phyloP scores from a whole-genome alignment of 2,113 vertebrate genomes.

The Notiomystis cincta region DNA sequence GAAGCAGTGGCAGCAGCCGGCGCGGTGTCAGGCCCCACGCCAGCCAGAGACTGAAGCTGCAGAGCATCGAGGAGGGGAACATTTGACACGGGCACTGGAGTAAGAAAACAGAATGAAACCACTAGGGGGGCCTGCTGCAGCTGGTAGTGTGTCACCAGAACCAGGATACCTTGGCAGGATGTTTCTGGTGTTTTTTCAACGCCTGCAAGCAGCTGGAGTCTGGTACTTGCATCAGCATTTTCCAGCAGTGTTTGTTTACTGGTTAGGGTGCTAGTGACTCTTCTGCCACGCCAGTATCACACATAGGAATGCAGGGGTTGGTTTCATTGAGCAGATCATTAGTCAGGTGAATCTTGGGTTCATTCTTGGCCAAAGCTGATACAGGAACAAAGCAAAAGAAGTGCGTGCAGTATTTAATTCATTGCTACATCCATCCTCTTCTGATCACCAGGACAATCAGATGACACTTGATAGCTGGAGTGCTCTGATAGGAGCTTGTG shows the following conservation, averaged over 20 bases:
- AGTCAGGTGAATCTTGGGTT: neutral
- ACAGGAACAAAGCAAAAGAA: neutral
- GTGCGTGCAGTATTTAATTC: neutral
- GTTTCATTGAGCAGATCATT: neutral
- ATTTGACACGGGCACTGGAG: constrained; percentile 68
- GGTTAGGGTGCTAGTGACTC: constrained; percentile 16
- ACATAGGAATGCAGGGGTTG: neutral
- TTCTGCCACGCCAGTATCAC: neutral
- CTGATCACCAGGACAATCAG: neutral
- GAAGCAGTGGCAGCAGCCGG: constrained; percentile 24
- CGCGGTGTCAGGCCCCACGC: constrained; percentile 76
- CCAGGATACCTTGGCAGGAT: neutral
- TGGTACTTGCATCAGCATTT: constrained; percentile 3
- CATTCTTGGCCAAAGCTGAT: neutral
- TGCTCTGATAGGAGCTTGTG: neutral
- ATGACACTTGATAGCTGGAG: neutral
- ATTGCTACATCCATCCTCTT: neutral
- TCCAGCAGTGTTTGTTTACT: constrained; percentile 21
- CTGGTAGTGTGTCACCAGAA: neutral
- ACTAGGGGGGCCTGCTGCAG: neutral
- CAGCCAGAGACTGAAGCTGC: constrained; percentile 85
- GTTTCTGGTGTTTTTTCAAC: neutral
- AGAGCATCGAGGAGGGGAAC: constrained; percentile 94
- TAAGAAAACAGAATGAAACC: neutral
- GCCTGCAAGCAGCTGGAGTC: neutral